Percentiles rank a stretch among this genome's conserved stretches.
Conservation (phyloP, 2,888 invertebrate genomes). For the Imbricaverruca yamaguchii region DNA sequence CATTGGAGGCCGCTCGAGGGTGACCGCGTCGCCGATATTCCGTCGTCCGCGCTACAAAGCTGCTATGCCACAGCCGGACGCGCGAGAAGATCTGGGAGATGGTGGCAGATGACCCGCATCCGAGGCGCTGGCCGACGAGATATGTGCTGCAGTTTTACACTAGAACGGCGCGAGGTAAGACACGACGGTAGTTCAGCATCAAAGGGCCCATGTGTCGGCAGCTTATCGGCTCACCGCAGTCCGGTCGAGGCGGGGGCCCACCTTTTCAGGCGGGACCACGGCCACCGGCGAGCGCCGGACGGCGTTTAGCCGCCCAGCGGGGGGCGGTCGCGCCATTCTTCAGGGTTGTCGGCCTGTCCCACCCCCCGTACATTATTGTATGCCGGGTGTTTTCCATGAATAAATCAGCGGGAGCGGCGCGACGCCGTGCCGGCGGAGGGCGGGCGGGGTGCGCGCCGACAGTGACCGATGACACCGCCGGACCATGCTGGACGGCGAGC, state of each 20-base stretch:
- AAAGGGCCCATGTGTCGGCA: background rate
- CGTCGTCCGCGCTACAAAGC: background rate
- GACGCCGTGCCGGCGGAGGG: background rate
- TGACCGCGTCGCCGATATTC: background rate
- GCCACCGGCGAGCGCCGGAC: background rate
- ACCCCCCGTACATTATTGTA: constrained; percentile 6
- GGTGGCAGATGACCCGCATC: background rate
- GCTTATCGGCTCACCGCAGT: background rate
- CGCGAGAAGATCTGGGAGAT: background rate
- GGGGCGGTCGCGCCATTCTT: constrained; percentile 2
- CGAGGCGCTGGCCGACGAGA: background rate
- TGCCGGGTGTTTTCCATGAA: constrained; percentile 1
- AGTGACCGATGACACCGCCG: background rate
- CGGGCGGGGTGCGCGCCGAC: background rate
- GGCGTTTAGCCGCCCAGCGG: constrained; percentile 3
- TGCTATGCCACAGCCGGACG: background rate
- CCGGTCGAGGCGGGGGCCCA: background rate
- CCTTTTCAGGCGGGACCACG: background rate
- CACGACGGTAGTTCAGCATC: background rate
- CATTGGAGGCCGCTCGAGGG: constrained; percentile 5
- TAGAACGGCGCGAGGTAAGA: background rate
- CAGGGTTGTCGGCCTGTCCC: background rate
- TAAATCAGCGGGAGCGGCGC: background rate
- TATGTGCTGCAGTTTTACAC: background rate
- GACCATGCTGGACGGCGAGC: background rate